These are phyloP conservation scores for Prionchulus punctatus DNA, from an alignment of 2,888 invertebrate species.

Conservation along the genomic window DNA sequence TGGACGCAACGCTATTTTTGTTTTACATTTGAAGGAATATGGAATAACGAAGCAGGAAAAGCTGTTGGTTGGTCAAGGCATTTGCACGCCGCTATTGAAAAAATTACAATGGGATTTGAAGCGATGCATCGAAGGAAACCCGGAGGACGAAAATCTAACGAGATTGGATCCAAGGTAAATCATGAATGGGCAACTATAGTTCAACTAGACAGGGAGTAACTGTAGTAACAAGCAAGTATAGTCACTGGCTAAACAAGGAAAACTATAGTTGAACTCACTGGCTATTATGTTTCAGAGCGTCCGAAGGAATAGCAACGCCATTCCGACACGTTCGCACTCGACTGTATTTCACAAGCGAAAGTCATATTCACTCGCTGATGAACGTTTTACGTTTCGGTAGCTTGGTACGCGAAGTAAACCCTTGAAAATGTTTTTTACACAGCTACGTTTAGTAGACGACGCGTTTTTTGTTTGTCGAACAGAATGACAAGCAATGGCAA, in stretches of 20 bases:
- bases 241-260: too few relatives aligned
- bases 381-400: constrained; percentile 58
- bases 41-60: constrained; percentile 89
- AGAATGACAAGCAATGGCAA: constrained; percentile 83
- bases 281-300: constrained; percentile 20
- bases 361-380: constrained; percentile 91
- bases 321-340: constrained; percentile 92
- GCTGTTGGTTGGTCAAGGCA: constrained; percentile 84
- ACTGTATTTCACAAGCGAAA: constrained; percentile 98
- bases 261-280: too few relatives aligned
- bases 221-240: too few relatives aligned
- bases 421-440: background rate
- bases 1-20: background rate
- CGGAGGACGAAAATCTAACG: constrained; percentile 80
- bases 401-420: constrained; percentile 11
- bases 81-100: constrained; percentile 83
- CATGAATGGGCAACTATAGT: too few relatives aligned
- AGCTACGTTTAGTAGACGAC: too few relatives aligned
- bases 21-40: constrained; percentile 54
- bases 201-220: too few relatives aligned
- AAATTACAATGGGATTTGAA: constrained; percentile 88
- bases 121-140: constrained; percentile 59
- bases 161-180: constrained; percentile 73
- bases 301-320: constrained; percentile 80
- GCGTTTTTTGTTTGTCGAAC: too few relatives aligned